These are phyloP conservation scores for Camelus bactrianus DNA, from an alignment of 2,113 vertebrate genomes.

Conservation along the genomic window DNA sequence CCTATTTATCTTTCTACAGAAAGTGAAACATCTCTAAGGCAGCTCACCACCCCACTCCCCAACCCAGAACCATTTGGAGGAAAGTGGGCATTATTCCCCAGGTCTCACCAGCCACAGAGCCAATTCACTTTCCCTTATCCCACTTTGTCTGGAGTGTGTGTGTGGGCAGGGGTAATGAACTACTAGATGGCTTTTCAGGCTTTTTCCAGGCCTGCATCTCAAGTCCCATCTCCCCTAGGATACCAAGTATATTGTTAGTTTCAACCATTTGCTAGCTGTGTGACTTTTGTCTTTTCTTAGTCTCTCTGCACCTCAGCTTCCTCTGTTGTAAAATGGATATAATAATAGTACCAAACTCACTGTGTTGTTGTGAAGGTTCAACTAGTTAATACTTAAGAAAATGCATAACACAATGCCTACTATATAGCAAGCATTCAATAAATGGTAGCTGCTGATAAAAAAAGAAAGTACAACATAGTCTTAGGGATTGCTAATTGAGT, in stretches of 20 bases:
- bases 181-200: neutral
- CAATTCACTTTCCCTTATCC: neutral
- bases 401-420: neutral
- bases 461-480: neutral
- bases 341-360: neutral
- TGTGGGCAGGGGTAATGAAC: neutral
- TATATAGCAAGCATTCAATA: neutral
- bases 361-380: neutral
- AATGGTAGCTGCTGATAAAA: neutral
- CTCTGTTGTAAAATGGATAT: neutral
- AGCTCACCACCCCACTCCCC: neutral
- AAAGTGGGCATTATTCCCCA: neutral
- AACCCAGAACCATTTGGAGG: neutral
- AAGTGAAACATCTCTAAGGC: neutral
- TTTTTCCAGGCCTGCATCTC: neutral
- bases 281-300: neutral
- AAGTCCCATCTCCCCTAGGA: neutral
- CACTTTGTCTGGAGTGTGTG: neutral
- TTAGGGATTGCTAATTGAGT: neutral
- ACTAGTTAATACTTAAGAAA: constrained; percentile 3
- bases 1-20: neutral
- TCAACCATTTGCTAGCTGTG: neutral
- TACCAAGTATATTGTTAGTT: neutral
- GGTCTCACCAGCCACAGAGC: neutral
- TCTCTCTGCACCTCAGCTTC: neutral